phyloP scores from a whole-genome alignment of 1,140 invertebrate genomes.

The Phthorimaea operculella region DNA sequence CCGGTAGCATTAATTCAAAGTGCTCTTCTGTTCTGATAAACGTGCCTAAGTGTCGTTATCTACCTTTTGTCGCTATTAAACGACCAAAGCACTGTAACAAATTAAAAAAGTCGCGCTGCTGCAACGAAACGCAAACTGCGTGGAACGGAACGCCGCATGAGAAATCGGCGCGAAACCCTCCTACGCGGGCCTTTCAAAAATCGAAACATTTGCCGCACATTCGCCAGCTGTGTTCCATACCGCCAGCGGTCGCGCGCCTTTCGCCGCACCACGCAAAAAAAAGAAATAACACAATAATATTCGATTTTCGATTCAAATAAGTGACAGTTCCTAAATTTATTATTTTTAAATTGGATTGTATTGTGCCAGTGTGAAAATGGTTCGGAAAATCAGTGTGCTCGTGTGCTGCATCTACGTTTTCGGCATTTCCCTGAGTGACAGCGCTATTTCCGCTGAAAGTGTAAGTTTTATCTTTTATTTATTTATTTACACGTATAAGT shows the following conservation, averaged over 20 bases:
- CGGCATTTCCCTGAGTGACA: conserved; percentile 45
- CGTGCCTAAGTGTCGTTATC: too few species aligned
- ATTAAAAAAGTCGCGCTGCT: not conserved
- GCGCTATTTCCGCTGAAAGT: conserved; percentile 52
- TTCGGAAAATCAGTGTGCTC: conserved; percentile 52
- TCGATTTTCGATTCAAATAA: not conserved
- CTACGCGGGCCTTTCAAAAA: conserved; percentile 66
- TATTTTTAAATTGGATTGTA: conserved; percentile 7
- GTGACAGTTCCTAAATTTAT: conserved; percentile 2
- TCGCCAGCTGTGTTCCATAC: conserved; percentile 39
- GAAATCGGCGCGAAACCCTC: conserved; percentile 59
- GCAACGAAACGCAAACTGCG: conserved; percentile 11
- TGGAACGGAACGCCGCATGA: conserved; percentile 43
- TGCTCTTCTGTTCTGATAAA: too few species aligned
- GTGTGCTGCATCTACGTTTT: conserved; percentile 52
- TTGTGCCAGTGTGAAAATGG: conserved; percentile 41
- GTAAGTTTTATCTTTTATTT: conserved; percentile 31
- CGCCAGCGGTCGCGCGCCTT: conserved; percentile 48
- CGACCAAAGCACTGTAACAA: not conserved
- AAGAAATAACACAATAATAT: conserved; percentile 13
- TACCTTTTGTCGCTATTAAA: too few species aligned
- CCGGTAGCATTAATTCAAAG: too few species aligned
- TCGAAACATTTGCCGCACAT: conserved; percentile 45
- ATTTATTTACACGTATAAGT: not conserved
- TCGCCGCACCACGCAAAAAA: conserved; percentile 35